phyloP scores from a whole-genome alignment of 1,140 invertebrate species.

The Drosophila dunni region DNA sequence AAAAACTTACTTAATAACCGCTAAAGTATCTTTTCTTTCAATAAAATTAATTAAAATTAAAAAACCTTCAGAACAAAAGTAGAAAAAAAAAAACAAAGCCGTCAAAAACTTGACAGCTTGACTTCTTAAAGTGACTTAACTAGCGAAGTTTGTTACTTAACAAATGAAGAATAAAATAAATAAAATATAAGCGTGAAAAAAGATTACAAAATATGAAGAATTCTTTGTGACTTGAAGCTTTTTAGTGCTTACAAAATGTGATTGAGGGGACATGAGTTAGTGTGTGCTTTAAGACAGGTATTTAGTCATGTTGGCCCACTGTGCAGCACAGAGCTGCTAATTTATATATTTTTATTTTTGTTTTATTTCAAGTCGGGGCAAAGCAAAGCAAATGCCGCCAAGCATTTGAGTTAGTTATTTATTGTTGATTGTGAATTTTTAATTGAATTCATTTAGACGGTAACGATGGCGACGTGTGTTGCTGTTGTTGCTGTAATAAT shows the following conservation, averaged over 20 bases:
- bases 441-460: conserved; percentile 69
- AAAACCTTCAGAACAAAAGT: no score
- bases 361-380: conserved; percentile 57
- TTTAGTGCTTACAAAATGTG: no score
- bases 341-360: conserved; percentile 40
- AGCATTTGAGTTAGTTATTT: conserved; percentile 56
- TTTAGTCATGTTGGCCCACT: conserved; percentile 35
- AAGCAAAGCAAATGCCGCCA: conserved; percentile 53
- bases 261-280: no score
- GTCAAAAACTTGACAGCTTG: no score
- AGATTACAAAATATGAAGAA: no score
- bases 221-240: no score
- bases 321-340: conserved; percentile 40
- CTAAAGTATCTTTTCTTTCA: no score
- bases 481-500: conserved; percentile 40
- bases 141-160: not conserved
- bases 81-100: no score
- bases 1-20: no score
- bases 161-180: not conserved
- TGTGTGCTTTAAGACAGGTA: not conserved
- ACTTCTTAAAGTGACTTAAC: no score
- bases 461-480: conserved; percentile 29
- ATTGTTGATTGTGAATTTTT: conserved; percentile 71
- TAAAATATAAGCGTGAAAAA: not conserved
- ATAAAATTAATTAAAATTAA: no score